phyloP scores from a whole-genome alignment of 2,888 invertebrate genomes.

The Mythimna vitellina region DNA sequence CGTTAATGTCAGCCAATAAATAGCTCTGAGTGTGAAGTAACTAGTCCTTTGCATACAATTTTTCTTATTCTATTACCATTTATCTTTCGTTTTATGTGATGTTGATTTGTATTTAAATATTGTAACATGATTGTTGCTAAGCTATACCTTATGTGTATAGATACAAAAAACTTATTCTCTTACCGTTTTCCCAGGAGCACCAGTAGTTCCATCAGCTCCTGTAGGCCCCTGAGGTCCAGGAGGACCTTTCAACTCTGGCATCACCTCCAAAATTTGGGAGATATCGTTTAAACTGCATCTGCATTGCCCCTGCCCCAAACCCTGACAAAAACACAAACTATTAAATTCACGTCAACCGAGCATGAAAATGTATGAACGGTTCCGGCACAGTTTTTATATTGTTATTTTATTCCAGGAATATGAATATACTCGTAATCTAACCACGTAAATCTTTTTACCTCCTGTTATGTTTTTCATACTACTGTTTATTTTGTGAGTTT shows the following conservation, averaged over 20 bases:
- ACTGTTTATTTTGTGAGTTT: slow-evolving; percentile 14
- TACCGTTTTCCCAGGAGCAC: slow-evolving; percentile 95
- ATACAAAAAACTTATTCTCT: slow-evolving; percentile 61
- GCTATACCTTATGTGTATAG: neutral
- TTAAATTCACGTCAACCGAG: slow-evolving; percentile 18
- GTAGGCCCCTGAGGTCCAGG: slow-evolving; percentile 92
- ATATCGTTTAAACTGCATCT: slow-evolving; percentile 93
- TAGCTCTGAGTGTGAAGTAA: slow-evolving; percentile 37
- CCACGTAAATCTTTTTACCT: slow-evolving; percentile 16
- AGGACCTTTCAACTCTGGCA: slow-evolving; percentile 93
- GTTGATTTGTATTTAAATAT: slow-evolving; percentile 1
- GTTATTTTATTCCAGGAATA: slow-evolving; percentile 42
- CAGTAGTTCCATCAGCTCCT: slow-evolving; percentile 95
- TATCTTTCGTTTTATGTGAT: slow-evolving; percentile 6
- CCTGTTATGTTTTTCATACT: neutral
- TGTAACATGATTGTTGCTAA: neutral
- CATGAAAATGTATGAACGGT: slow-evolving; percentile 26
- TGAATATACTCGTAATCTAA: slow-evolving; percentile 28
- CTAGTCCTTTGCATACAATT: slow-evolving; percentile 42
- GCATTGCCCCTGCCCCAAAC: slow-evolving; percentile 90
- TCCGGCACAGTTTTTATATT: slow-evolving; percentile 33
- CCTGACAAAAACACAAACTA: slow-evolving; percentile 70
- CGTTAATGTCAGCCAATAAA: slow-evolving; percentile 53
- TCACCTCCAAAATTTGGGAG: slow-evolving; percentile 91
- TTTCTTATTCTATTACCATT: slow-evolving; percentile 20